Evolutionary conservation across 2,113 vertebrate genomes (phyloP), one percentile per base, ranked within the genome.

Genomic region (Octodon degus): DNA sequence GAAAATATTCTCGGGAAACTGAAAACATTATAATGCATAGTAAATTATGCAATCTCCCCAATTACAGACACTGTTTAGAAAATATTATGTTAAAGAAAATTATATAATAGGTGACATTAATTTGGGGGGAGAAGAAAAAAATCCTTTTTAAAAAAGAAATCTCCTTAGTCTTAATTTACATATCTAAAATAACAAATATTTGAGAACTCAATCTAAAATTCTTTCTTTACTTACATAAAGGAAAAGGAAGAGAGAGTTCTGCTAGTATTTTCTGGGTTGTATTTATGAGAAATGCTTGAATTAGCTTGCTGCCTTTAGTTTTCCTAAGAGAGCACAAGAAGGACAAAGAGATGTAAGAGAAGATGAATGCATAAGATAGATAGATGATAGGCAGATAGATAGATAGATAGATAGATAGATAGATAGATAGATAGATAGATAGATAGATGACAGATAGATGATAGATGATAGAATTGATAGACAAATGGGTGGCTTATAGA

Each of bases 1-100:
- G 89, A 93, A 98, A 95, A 93, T 93, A 92, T 86, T 96, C 86
- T 90, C 30, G 40, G 89, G 95, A 97, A 95, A 86, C 43, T 79
- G 82, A 96, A 96, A 81, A 65, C 86, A 93, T 93, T 96, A 93
- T 77, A 93, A 80, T 67, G 25, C 50, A 84, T 76, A 62, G 63
- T 92, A 95, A 97, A 96, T 91, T 94, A 92, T 89, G 9, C 5
- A 89, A 68, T 86, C 62, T 95, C 96, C 24, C 34, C 95, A 93
- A 96, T 74, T 95, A 37, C 43, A 94, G 80, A 81, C 30, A 86
- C 17, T 85, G 8, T 89, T 96, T 95, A 92, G 65, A 90, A 94
- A 96, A 91, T 91, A 95, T 53, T 34, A 43, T 70, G 68, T 53
- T 93, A 86, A 95, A 88, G 60, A 83, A 97, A 89, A 94, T 74